Evolutionary conservation across 2,888 invertebrate genomes (phyloP), one percentile per base, ranked within the genome.

Genomic region (Lymantria dispar): DNA sequence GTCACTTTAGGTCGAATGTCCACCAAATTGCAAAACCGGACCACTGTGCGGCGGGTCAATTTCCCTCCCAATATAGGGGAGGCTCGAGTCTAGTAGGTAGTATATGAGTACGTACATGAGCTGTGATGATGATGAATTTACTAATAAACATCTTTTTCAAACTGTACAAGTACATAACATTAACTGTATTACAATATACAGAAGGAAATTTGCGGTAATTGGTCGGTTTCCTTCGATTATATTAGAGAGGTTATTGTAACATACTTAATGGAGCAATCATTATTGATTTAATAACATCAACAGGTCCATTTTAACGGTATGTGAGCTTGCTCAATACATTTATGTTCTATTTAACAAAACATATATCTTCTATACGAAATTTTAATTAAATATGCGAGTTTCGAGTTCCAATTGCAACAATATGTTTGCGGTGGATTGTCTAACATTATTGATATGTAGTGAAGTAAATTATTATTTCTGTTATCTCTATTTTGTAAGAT

Each of bases 171-270:
- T n/a, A n/a, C n/a, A n/a, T n/a, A n/a, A n/a, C 2, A 22, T 3
- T 22, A 22, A 22, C 22, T 22, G 22, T 22, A 22, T 22, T 3
- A 5, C 22, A 5, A n/a, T 33, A 10, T 7, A 58, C 55, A 56
- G 56, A 58, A 64, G 77, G 75, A 75, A 68, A 54, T 56, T 62
- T 60, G 61, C 61, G 49, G 50, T 56, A 67, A 55, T 58, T 57
- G 49, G 47, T 48, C 51, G 37, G 59, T 64, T 75, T 80, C 78
- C 78, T 69, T 56, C 58, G 52, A 52, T 62, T 58, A 48, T 57
- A 52, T 54, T 48, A 43, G 41, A 54, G 63, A 72, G 80, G 80
- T 80, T 72, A 72, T 79, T 76, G 77, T 72, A 72, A 72, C 75
- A 73, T 49, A 57, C 45, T 43, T 68, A 65, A 64, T 68, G 62